phyloP scores from a whole-genome alignment of 2,113 vertebrate species.

The Choloepus hoffmanni region DNA sequence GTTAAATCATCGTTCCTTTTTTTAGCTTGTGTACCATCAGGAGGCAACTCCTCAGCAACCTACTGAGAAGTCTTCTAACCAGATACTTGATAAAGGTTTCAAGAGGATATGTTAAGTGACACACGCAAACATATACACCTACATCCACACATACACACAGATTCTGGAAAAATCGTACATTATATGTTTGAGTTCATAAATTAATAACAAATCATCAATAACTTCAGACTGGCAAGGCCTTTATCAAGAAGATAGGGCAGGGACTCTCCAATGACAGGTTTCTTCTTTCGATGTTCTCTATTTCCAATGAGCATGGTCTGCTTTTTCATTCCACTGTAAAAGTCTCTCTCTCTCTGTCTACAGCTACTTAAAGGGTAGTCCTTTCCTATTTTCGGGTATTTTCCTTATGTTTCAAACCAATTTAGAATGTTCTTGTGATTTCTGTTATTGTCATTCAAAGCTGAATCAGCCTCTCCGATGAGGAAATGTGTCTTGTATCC shows the following conservation, averaged over 20 bases:
- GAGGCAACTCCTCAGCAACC: rapidly evolving
- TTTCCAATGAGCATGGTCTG: rapidly evolving
- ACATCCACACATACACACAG: not conserved
- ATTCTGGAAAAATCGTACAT: not conserved
- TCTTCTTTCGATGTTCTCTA: rapidly evolving
- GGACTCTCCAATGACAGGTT: rapidly evolving
- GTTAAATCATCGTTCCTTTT: not conserved
- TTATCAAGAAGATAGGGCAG: rapidly evolving
- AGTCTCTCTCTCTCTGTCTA: not conserved
- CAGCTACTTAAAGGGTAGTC: rapidly evolving
- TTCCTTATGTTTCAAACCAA: not conserved
- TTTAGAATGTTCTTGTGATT: rapidly evolving
- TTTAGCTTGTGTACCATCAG: rapidly evolving
- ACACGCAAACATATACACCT: not conserved
- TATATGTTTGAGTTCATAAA: rapidly evolving
- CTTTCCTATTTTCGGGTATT: not conserved
- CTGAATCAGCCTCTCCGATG: rapidly evolving
- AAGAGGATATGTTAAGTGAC: not conserved
- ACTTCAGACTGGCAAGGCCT: not conserved
- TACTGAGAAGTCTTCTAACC: rapidly evolving
- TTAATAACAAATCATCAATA: rapidly evolving
- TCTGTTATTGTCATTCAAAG: not conserved
- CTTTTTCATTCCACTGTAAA: rapidly evolving
- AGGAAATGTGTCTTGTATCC: rapidly evolving
- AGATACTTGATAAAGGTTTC: rapidly evolving